Evolutionary conservation across 1,140 invertebrate genomes (phyloP), one percentile per base, ranked within the genome.

Genomic region (Conus ventricosus): DNA sequence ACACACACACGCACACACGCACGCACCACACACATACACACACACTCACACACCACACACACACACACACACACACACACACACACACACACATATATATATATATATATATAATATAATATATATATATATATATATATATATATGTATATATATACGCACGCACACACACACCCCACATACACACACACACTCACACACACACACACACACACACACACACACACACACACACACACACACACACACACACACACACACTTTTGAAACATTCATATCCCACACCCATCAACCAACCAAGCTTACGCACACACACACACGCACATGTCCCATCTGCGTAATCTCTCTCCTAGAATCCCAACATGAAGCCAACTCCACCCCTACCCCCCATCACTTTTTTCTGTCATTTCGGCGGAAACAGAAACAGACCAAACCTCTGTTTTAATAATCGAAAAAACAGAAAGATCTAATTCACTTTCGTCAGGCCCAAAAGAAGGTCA

Each of bases 71-170:
- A 53, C 25, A 27, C 39, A 53, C 25, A 17, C 39, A 82, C 1
- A 53, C 5, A 55, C 80, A 53, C 80, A 3, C 80, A 82, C 80
- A 27, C 80, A 82, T n/a, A 53, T n/a, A 82, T 27, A n/a, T n/a
- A n/a, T n/a, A n/a, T n/a, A n/a, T n/a, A n/a, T n/a, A n/a, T n/a
- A n/a, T n/a, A n/a, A n/a, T n/a, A n/a, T n/a, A n/a, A n/a, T n/a
- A 82, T n/a, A 53, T n/a, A 82, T 27, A 82, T n/a, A 53, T n/a
- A 82, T 27, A 82, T n/a, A 53, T n/a, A 82, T 27, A 82, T n/a
- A 53, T n/a, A 82, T 27, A 55, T n/a, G 25, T 53, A 55, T 53
- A 55, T n/a, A 55, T n/a, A 25, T 25, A 55, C 81, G 53, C 81
- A 55, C 81, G 53, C 53, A 83, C 39, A 51, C 67, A 54, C 10